These are phyloP conservation scores for Montipora capitata DNA, from an alignment of 92 coral and sea anemone genomes.

Conservation along the genomic window DNA sequence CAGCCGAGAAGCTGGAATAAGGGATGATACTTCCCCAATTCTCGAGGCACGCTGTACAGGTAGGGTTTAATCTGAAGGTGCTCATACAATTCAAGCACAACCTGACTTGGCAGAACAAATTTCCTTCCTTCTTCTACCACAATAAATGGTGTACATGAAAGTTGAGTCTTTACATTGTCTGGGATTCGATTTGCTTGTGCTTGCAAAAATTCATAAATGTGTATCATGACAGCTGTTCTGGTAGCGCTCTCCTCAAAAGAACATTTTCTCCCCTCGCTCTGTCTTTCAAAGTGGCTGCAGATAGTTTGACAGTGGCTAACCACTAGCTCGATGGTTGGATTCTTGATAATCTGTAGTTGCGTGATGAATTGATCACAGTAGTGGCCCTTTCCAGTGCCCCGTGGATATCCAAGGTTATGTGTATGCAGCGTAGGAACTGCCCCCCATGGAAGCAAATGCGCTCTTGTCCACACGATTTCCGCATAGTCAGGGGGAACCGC, in stretches of 20 bases:
- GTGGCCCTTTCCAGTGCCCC: accelerated
- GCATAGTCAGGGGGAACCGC: constrained; percentile 35
- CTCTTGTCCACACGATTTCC: constrained; percentile 78
- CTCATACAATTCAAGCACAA: constrained; percentile 57
- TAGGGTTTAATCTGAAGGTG: constrained; percentile 74
- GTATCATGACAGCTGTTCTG: constrained; percentile 39
- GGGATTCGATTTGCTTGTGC: neutral
- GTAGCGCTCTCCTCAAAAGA: neutral
- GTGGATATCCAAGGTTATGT: neutral
- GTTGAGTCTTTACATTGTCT: neutral
- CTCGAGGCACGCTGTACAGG: constrained; percentile 70
- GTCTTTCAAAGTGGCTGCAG: constrained; percentile 21
- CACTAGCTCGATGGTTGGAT: constrained; percentile 76
- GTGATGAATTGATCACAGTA: neutral
- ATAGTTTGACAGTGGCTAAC: constrained; percentile 75
- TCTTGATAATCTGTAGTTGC: constrained; percentile 51
- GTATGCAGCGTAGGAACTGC: constrained; percentile 32
- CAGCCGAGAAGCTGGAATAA: constrained; percentile 75
- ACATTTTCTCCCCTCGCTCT: neutral
- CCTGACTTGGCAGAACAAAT: constrained; percentile 70
- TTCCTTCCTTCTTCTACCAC: constrained; percentile 62
- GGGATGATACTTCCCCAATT: constrained; percentile 34
- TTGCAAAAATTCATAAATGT: constrained; percentile 68
- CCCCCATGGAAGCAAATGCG: constrained; percentile 61
- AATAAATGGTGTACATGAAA: constrained; percentile 54